Evolutionary conservation across 2,888 invertebrate genomes (phyloP).

Genomic region (Volucella zonaria): DNA sequence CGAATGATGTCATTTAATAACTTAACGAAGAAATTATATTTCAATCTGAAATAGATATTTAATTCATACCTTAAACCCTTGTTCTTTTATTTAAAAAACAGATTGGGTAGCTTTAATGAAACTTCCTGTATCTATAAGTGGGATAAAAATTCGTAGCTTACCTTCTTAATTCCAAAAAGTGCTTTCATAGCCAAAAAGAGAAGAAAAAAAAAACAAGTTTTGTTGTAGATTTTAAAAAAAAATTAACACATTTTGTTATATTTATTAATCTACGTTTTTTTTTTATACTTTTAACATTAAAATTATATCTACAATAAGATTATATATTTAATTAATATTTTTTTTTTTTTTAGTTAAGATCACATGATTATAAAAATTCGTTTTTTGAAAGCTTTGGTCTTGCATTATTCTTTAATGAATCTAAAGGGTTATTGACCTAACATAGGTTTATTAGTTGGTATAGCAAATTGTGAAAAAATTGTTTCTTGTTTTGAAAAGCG

Average conservation of each 20-base stretch:
- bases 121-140: too few species aligned
- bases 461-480: background rate
- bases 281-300: conserved; percentile 42
- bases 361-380: conserved; percentile 58
- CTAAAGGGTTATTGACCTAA: background rate
- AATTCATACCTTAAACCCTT: too few species aligned
- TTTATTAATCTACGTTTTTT: conserved; percentile 33
- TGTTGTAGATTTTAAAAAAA: background rate
- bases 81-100: too few species aligned
- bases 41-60: too few species aligned
- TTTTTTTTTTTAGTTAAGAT: conserved; percentile 30
- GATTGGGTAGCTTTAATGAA: too few species aligned
- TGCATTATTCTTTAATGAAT: conserved; percentile 34
- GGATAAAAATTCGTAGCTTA: too few species aligned
- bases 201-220: too few species aligned
- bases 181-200: too few species aligned
- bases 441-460: conserved; percentile 3
- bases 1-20: too few species aligned
- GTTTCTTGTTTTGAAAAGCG: conserved; percentile 1
- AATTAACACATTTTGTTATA: background rate
- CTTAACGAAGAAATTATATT: too few species aligned
- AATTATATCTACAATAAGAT: conserved; percentile 16
- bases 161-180: too few species aligned
- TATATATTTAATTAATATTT: background rate
- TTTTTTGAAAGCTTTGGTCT: conserved; percentile 46